Conservation (phyloP, 2,113 vertebrate genomes). For the Pseudorectes ferrugineus region DNA sequence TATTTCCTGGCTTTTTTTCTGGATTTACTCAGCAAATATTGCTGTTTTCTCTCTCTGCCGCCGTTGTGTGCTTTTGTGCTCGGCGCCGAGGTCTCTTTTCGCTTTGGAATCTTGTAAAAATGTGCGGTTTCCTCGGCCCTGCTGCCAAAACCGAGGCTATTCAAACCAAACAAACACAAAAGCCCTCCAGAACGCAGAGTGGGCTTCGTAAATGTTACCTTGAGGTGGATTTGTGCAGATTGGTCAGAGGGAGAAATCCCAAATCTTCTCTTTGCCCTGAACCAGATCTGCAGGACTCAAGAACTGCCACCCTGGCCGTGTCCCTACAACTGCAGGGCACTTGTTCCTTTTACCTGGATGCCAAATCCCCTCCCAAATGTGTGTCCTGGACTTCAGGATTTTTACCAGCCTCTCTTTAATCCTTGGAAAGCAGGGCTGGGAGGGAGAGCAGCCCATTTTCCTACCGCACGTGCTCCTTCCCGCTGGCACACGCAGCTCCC, state of each 20-base stretch:
- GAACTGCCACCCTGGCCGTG: accelerated
- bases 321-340: background rate
- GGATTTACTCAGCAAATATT: background rate
- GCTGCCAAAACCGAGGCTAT: background rate
- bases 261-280: accelerated
- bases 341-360: background rate
- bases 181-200: background rate
- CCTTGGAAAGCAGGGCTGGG: background rate
- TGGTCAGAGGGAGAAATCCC: accelerated
- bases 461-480: accelerated
- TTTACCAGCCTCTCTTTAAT: background rate
- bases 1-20: background rate
- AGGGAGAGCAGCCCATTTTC: background rate
- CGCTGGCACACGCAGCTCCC: background rate
- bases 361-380: background rate
- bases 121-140: background rate
- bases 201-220: background rate
- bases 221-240: background rate
- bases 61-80: background rate
- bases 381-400: background rate
- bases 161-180: background rate
- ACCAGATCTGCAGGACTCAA: accelerated
- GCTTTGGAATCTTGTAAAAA: background rate
- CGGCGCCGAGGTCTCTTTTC: accelerated
- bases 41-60: background rate